Percentiles rank a stretch among this genome's conserved stretches.
Evolutionary conservation across 2,113 vertebrate genomes (phyloP).

Genomic region (Microcebus ravelobensis): DNA sequence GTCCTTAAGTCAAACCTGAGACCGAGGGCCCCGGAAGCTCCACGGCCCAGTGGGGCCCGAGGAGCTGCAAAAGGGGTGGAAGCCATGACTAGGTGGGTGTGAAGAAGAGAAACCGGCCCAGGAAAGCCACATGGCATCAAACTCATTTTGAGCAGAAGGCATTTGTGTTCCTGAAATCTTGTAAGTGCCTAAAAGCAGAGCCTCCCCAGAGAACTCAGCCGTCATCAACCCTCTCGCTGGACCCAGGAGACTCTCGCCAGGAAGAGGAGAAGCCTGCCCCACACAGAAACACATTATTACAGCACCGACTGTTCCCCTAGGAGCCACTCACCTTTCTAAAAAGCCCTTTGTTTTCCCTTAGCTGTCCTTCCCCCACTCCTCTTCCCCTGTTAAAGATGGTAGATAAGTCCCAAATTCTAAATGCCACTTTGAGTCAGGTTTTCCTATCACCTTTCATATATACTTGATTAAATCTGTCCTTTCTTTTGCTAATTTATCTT

Average conservation of each 20-base stretch:
- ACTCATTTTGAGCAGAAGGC: not conserved
- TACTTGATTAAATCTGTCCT: not conserved
- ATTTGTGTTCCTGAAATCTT: not conserved
- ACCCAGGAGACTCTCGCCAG: not conserved
- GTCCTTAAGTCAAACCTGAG: not conserved
- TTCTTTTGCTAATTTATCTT: not conserved
- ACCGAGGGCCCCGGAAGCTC: not conserved
- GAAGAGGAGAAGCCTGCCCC: not conserved
- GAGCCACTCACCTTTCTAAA: not conserved
- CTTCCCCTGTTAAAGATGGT: not conserved
- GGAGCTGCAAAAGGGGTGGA: not conserved
- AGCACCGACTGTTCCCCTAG: rapidly evolving
- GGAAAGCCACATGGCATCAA: rapidly evolving
- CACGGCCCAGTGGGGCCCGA: not conserved
- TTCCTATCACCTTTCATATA: not conserved
- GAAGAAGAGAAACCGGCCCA: not conserved
- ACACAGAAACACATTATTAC: rapidly evolving
- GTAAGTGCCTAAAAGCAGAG: not conserved
- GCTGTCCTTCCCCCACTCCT: not conserved
- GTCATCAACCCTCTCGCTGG: not conserved
- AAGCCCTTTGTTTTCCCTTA: not conserved
- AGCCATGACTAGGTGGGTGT: rapidly evolving
- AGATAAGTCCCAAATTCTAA: not conserved
- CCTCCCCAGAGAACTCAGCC: not conserved
- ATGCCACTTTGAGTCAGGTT: not conserved